Evolutionary conservation across 2,888 invertebrate species (phyloP), one percentile per base, ranked within the genome.

Genomic region (Noctua pronuba): DNA sequence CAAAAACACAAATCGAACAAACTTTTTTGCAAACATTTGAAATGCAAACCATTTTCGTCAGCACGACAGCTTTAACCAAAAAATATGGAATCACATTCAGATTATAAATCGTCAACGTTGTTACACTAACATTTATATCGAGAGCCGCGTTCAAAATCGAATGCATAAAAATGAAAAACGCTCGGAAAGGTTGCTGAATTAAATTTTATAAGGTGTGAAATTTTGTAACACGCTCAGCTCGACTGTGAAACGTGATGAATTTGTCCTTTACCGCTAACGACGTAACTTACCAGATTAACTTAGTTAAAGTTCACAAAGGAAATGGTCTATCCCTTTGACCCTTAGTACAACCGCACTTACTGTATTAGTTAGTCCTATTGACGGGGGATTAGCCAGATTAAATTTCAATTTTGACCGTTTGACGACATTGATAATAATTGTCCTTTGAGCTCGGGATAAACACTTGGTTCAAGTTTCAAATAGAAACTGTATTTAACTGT

Each of bases 271-370:
- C 84, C 88, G 66, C 82, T 86, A 88, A 85, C 81, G 76, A 84
- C 76, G 49, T 84, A 88, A 87, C 88, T 88, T 85, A 62, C 68
- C 79, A 79, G 82, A 88, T 87, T 88, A 88, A 88, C 86, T 88
- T 85, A 83, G 86, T 86, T 86, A 85, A 79, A 87, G 80, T 87
- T 88, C 76, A 87, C 88, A 86, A 87, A 88, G 88, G 81, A 84
- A 88, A 81, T 85, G 74, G 82, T 75, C 77, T 65, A 79, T 81
- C 86, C 84, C 86, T 83, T 81, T 77, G 73, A 83, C 67, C 80
- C 77, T 60, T 44, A 55, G 75, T 80, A 82, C 71, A 75, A 85
- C 88, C 88, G 84, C 86, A 86, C 79, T 85, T 86, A 86, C 82
- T 85, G 73, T 85, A 84, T 88, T 88, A 88, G 80, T 84, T 73